Percentiles rank a stretch among this genome's conserved stretches.
These are phyloP conservation scores for Pammene fasciana DNA, from an alignment of 2,888 invertebrate species.

Conservation along the genomic window DNA sequence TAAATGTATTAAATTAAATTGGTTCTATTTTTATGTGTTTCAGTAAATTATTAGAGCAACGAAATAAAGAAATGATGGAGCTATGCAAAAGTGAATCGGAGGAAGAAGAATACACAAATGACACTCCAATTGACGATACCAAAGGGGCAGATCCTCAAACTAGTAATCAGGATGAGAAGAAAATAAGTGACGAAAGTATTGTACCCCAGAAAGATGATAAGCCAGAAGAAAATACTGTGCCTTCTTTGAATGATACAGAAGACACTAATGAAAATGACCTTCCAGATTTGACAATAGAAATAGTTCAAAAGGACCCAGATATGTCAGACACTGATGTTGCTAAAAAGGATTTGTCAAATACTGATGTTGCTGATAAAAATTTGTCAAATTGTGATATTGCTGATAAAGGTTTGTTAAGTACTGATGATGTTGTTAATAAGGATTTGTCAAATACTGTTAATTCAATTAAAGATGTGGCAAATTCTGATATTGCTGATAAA, in stretches of 20 bases:
- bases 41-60: slow-evolving; percentile 87
- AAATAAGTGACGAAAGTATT: background rate
- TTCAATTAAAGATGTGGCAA: slow-evolving; percentile 15
- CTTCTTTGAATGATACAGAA: background rate
- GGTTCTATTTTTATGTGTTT: background rate
- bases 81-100: slow-evolving; percentile 90
- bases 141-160: slow-evolving; percentile 13
- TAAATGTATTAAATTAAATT: background rate
- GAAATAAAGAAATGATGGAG: slow-evolving; percentile 88
- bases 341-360: slow-evolving; percentile 15
- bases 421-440: too few relatives aligned
- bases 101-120: slow-evolving; percentile 67
- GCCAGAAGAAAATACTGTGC: slow-evolving; percentile 28
- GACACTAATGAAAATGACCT: slow-evolving; percentile 33
- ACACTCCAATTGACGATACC: slow-evolving; percentile 28
- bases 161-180: slow-evolving; percentile 7
- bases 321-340: slow-evolving; percentile 36
- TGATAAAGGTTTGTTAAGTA: background rate
- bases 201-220: slow-evolving; percentile 13
- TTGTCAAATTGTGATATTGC: slow-evolving; percentile 29
- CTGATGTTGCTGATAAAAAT: background rate
- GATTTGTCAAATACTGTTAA: slow-evolving; percentile 35
- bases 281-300: slow-evolving; percentile 31
- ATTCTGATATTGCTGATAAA: background rate
- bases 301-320: slow-evolving; percentile 24